Evolutionary conservation across 2,113 vertebrate species (phyloP), one percentile per base, ranked within the genome.

Genomic region (Corythornis cristatus): DNA sequence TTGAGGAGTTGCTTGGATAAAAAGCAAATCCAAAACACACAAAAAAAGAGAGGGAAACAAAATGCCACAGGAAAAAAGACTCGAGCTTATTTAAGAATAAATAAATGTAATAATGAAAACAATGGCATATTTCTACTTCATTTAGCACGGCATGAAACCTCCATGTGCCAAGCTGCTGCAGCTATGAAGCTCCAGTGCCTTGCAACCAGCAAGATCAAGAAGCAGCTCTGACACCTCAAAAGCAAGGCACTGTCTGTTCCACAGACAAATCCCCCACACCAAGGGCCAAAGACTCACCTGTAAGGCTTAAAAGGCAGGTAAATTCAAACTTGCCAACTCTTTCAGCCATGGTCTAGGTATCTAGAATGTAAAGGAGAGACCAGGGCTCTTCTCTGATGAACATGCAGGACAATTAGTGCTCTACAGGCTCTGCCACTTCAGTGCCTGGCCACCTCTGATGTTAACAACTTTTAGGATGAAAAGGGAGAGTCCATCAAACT

Each of bases 401-500:
- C 83, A 53, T 2, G 20, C 1, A 71, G n/a, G 46, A 17, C 43
- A 75, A 78, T 65, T 61, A 74, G 48, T 29, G 40, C 25, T 35
- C 14, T 16, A 12, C 50, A 57, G 62, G 51, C 51, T 40, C 42
- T 65, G 25, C 20, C 50, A 79, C 45, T 73, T 85, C 58, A 77
- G 51, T 77, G 62, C 67, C 75, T 64, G 46, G 48, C 77, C 82
- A 92, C 53, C 42, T 86, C 82, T 28, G 43, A 61, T 29, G 75
- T 89, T 85, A 77, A 94, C 51, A 90, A 45, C 72, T 91, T 95
- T 46, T 42, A 89, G 64, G 43, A 89, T 67, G 60, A 76, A 86
- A 92, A 94, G 78, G 67, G 35, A 88, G 53, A 76, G 72, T 56
- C 79, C 72, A 93, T 83, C 84, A 88, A 77, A 92, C 60, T 85